These are phyloP conservation scores for Electrona antarctica DNA, from an alignment of 2,113 vertebrate species.

Conservation along the genomic window DNA sequence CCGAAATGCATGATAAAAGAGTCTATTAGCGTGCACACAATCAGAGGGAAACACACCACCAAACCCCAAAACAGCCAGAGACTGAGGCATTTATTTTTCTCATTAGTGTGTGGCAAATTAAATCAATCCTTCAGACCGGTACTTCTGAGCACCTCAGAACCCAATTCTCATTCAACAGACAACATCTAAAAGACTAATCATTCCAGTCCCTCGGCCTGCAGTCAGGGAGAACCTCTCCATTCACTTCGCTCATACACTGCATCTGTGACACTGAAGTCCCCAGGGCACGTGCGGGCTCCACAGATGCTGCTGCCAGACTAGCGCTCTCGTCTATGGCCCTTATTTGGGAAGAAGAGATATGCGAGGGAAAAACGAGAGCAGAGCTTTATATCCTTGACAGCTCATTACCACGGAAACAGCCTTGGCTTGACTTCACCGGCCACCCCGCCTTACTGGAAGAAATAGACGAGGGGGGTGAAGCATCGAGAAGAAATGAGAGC, in stretches of 20 bases:
- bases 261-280: conserved; percentile 72
- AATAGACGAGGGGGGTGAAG: conserved; percentile 58
- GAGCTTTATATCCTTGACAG: conserved; percentile 80
- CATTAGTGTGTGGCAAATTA: conserved; percentile 72
- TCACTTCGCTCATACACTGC: conserved; percentile 64
- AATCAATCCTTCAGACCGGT: conserved; percentile 62
- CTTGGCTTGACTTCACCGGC: conserved; percentile 72
- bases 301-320: conserved; percentile 70
- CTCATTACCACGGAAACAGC: conserved; percentile 82
- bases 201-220: conserved; percentile 55
- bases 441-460: conserved; percentile 48
- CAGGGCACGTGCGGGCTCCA: conserved; percentile 62
- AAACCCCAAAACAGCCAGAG: conserved; percentile 56
- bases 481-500: conserved; percentile 50
- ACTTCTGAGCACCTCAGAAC: conserved; percentile 46
- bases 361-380: conserved; percentile 52
- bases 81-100: conserved; percentile 64
- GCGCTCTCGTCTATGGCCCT: conserved; percentile 61
- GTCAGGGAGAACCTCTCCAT: conserved; percentile 57
- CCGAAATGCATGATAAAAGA: conserved; percentile 54
- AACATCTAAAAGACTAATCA: conserved; percentile 75
- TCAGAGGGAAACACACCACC: conserved; percentile 62
- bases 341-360: conserved; percentile 72
- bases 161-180: conserved; percentile 53
- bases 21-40: conserved; percentile 64